Evolutionary conservation across 1,140 invertebrate genomes (phyloP), one percentile per base, ranked within the genome.

Genomic region (Drosophila arizonae): DNA sequence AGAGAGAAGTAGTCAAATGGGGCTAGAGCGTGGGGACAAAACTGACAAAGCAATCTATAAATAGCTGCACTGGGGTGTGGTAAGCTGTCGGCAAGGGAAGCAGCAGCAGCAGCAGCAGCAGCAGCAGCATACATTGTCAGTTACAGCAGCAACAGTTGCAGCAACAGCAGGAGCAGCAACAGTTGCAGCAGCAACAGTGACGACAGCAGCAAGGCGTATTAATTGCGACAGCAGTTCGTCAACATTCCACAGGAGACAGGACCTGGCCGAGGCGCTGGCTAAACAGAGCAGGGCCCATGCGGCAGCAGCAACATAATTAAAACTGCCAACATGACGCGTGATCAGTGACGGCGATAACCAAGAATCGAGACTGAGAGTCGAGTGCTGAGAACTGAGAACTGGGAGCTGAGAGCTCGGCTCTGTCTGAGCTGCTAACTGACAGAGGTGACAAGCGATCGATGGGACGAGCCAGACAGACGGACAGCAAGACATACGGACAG

Each of bases 211-310:
- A 57, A 74, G 62, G 82, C 81, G 81, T 85, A 85, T 85, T 85
- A 87, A 85, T 85, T 85, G 81, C 81, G 81, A 85, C 81, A 85
- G 81, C 81, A 85, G 81, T 85, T 85, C 81, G 81, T 85, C 81
- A 85, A 77, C 81, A 86, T 86, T 86, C 81, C 81, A 71, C 67
- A 72, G 68, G 56, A 65, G 58, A 61, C 45, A 74, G 57, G 58
- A 65, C 52, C 50, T 51, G 24, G 46, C 4, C 15, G 33, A 46
- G 24, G 9, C 11, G 24, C 51, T 33, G 28, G 45, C 41, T 15
- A 15, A 43, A 1, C 41, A 43, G 41, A 43, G 13, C 41, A 15
- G 41, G 41, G 41, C 13, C 41, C n/a, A n/a, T 8, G 33, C 33
- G 64, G 54, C 68, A 70, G 72, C 70, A 77, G 80, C 81, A 86